Conservation (phyloP, 2,113 vertebrate species). For the Trinectes maculatus region DNA sequence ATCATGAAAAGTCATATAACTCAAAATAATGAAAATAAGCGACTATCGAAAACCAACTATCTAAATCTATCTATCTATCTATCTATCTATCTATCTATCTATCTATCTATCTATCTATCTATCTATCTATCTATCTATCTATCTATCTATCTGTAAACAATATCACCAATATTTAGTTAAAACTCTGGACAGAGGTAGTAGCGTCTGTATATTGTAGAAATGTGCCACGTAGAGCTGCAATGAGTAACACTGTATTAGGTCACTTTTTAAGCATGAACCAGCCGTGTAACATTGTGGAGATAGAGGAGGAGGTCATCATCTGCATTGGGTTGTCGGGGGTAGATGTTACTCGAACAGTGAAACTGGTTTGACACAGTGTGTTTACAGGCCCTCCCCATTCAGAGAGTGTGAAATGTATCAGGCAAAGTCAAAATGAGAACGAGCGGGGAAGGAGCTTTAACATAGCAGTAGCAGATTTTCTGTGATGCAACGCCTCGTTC, state of each 20-base stretch:
- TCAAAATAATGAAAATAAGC: conserved; percentile 62
- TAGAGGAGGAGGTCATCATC: not conserved
- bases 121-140: too few species aligned
- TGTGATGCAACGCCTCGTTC: not conserved
- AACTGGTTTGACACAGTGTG: conserved; percentile 27
- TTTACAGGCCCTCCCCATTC: conserved; percentile 19
- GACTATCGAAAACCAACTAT: conserved; percentile 62
- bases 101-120: too few species aligned
- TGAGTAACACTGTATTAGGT: not conserved
- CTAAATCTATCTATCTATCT: too few species aligned
- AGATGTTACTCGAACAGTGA: not conserved
- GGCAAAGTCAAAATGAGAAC: conserved; percentile 27
- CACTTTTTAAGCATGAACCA: not conserved
- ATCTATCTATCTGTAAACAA: too few species aligned
- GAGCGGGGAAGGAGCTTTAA: conserved; percentile 5
- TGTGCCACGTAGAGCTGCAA: not conserved
- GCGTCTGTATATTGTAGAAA: not conserved
- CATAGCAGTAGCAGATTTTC: not conserved
- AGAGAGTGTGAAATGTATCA: conserved; percentile 57
- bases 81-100: too few species aligned
- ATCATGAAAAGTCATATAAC: conserved; percentile 61
- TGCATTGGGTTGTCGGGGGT: not conserved
- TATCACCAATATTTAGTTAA: conserved; percentile 17
- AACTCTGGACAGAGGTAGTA: conserved; percentile 16
- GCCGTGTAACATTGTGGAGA: not conserved